A percentile compares a stretch with the other conserved stretches of the same genome.
Conservation (phyloP, 92 coral and sea anemone species). For the Epizoanthus scotinus region DNA sequence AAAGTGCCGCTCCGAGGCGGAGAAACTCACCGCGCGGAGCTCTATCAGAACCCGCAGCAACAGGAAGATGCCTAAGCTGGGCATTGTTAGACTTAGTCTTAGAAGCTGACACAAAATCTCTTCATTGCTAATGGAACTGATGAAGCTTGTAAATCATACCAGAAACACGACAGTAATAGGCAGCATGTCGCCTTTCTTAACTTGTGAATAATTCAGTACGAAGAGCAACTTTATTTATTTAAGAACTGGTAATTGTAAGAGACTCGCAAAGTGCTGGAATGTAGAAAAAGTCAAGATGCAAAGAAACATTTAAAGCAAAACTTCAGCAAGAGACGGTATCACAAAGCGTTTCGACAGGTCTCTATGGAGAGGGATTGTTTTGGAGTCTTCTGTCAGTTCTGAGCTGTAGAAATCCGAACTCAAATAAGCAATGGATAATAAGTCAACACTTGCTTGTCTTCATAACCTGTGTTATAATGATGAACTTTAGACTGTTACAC, state of each 20-base stretch:
- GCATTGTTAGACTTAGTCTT: not conserved
- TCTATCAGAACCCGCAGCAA: not conserved
- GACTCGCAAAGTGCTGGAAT: not conserved
- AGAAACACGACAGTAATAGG: too few relatives aligned
- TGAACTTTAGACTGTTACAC: not conserved
- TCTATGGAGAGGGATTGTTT: not conserved
- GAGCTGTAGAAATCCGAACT: not conserved
- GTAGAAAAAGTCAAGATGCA: not conserved
- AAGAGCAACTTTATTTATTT: not conserved
- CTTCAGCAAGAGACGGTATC: not conserved
- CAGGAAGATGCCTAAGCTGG: not conserved
- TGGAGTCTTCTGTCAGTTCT: not conserved
- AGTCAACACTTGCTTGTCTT: not conserved
- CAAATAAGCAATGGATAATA: not conserved
- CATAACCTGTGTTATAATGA: not conserved
- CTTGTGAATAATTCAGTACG: not conserved
- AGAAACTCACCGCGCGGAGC: not conserved
- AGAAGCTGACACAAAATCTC: too few relatives aligned
- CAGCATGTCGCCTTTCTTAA: not conserved
- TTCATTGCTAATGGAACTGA: too few relatives aligned
- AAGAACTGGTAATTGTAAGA: not conserved
- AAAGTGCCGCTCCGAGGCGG: not conserved
- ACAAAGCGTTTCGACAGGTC: not conserved
- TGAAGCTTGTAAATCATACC: too few relatives aligned
- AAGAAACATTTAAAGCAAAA: not conserved